Percentiles rank a stretch among this genome's conserved stretches.
phyloP scores from a whole-genome alignment of 2,888 invertebrate species.

The Mythimna albipuncta region DNA sequence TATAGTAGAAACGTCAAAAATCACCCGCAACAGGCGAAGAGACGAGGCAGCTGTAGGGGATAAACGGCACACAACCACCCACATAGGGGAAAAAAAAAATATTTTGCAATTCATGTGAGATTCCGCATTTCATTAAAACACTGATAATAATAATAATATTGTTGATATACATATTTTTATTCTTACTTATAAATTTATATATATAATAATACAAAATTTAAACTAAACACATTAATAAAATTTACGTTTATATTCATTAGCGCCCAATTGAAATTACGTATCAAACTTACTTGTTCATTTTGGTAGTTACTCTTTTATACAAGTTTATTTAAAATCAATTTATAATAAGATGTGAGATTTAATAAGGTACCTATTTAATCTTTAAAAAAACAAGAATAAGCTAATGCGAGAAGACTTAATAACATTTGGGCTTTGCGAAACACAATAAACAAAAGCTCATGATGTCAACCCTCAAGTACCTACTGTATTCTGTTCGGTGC shows the following conservation, averaged over 20 bases:
- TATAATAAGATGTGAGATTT: not conserved
- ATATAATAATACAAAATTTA: not conserved
- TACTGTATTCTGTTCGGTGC: too few species aligned
- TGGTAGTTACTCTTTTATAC: not conserved
- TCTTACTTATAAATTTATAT: not conserved
- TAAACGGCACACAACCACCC: too few species aligned
- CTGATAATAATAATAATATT: not conserved
- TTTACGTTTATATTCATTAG: not conserved
- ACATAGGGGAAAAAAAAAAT: not conserved
- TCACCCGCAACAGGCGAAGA: too few species aligned
- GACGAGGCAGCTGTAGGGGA: too few species aligned
- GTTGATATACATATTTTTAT: not conserved
- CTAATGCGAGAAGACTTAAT: not conserved
- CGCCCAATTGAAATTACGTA: not conserved
- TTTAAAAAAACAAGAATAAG: not conserved
- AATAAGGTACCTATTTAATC: not conserved
- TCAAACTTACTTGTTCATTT: not conserved
- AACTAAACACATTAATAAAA: not conserved
- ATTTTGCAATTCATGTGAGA: not conserved
- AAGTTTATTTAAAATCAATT: not conserved
- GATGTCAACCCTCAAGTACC: not conserved
- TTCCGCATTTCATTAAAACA: not conserved
- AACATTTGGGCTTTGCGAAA: not conserved
- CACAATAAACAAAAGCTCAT: not conserved
- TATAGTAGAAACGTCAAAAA: too few species aligned